These are phyloP conservation scores for Epizoanthus illoricatus DNA, from an alignment of 92 coral and sea anemone species.

Conservation along the genomic window DNA sequence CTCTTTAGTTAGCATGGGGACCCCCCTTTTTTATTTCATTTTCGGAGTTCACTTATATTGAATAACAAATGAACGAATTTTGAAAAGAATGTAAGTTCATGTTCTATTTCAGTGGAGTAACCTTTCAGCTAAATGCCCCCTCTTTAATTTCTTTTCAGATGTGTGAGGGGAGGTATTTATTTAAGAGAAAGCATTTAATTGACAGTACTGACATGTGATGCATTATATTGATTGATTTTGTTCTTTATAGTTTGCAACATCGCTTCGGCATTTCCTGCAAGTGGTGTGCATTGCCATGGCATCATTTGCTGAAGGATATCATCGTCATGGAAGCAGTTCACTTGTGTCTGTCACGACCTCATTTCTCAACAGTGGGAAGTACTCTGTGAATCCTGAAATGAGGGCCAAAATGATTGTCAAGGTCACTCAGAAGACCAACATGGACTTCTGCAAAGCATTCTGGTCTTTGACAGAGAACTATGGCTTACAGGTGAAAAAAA, in stretches of 20 bases:
- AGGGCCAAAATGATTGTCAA: slow-evolving; percentile 89
- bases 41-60: no score
- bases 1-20: no score
- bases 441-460: slow-evolving; percentile 96
- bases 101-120: no score
- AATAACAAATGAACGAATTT: no score
- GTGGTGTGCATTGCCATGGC: slow-evolving; percentile 95
- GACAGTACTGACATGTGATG: not conserved
- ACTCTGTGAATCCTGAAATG: slow-evolving; percentile 92
- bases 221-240: not conserved
- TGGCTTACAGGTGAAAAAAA: slow-evolving; percentile 80
- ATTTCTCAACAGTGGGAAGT: slow-evolving; percentile 84
- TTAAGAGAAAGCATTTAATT: not conserved
- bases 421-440: slow-evolving; percentile 77
- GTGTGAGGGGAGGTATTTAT: no score
- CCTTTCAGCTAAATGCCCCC: no score
- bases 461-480: slow-evolving; percentile 92
- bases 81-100: no score
- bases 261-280: slow-evolving; percentile 83
- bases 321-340: slow-evolving; percentile 72
- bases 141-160: no score
- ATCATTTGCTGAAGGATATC: slow-evolving; percentile 96
- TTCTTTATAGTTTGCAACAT: slow-evolving; percentile 62
- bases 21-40: no score
- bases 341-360: slow-evolving; percentile 78